phyloP scores from a whole-genome alignment of 2,797 vertebrate genomes.

The Ctenopoma multispine region DNA sequence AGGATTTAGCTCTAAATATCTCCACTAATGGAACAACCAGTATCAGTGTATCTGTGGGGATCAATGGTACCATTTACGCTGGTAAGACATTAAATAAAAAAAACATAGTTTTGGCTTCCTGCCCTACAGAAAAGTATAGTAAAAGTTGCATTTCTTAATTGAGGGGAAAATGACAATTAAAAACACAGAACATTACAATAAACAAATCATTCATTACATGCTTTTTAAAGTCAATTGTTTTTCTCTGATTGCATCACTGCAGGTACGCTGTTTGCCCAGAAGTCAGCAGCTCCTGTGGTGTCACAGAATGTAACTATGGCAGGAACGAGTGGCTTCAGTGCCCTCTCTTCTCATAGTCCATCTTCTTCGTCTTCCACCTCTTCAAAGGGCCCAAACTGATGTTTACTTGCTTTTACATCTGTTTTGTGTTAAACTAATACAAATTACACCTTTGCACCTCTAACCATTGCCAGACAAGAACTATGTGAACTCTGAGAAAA shows the following conservation, averaged over 20 bases:
- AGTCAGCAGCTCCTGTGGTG: conserved; percentile 84
- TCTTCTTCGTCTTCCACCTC: conserved; percentile 90
- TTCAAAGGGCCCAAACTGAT: conserved; percentile 90
- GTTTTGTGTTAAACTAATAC: conserved; percentile 16
- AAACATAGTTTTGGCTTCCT: too few relatives aligned
- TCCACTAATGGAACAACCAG: conserved; percentile 90
- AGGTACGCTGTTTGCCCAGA: conserved; percentile 97
- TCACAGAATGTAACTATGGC: conserved; percentile 79
- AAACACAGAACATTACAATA: background rate
- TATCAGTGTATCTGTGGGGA: conserved; percentile 97
- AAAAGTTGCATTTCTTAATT: too few relatives aligned
- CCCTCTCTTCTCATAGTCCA: conserved; percentile 89
- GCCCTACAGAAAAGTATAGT: too few relatives aligned
- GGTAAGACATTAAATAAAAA: conserved; percentile 80
- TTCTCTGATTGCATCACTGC: conserved; percentile 21
- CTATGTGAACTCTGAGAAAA: conserved; percentile 39
- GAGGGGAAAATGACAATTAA: background rate
- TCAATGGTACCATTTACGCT: conserved; percentile 94
- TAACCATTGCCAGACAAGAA: conserved; percentile 45
- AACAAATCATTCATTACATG: background rate
- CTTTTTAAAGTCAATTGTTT: background rate
- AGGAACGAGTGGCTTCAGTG: conserved; percentile 84
- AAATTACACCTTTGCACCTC: conserved; percentile 21
- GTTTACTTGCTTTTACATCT: conserved; percentile 17
- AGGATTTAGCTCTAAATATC: conserved; percentile 90